phyloP scores from a whole-genome alignment of 2,113 vertebrate genomes.

The Atherinomorus stipes region DNA sequence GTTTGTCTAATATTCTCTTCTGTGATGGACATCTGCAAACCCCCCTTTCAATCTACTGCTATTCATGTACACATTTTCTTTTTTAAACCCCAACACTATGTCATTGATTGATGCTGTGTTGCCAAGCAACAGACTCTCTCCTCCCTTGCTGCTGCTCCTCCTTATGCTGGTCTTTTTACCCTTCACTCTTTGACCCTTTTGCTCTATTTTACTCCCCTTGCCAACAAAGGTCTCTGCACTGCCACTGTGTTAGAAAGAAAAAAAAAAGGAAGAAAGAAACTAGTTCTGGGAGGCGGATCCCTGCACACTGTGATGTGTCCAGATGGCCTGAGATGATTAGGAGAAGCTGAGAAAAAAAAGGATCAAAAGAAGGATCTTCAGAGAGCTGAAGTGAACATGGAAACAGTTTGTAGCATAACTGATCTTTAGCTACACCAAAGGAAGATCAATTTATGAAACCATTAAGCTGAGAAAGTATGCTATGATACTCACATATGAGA shows the following conservation, averaged over 20 bases:
- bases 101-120: conserved; percentile 63
- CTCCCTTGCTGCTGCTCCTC: conserved; percentile 35
- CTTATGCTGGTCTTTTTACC: conserved; percentile 39
- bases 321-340: conserved; percentile 46
- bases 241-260: conserved; percentile 1
- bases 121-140: conserved; percentile 75
- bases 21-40: neutral
- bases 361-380: no score
- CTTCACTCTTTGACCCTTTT: conserved; percentile 47
- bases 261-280: neutral
- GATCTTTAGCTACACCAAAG: no score
- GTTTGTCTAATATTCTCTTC: neutral
- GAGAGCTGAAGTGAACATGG: no score
- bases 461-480: no score
- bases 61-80: conserved; percentile 26
- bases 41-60: conserved; percentile 32
- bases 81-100: conserved; percentile 24
- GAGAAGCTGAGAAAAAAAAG: conserved; percentile 3
- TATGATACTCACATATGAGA: no score
- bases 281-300: conserved; percentile 1
- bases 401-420: no score
- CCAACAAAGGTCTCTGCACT: conserved; percentile 35
- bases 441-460: no score
- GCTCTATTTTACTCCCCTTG: conserved; percentile 11
- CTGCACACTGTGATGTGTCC: conserved; percentile 24